Base-by-base conservation (phyloP, 1,140 invertebrate species). In the Drosophila yakuba region DNA sequence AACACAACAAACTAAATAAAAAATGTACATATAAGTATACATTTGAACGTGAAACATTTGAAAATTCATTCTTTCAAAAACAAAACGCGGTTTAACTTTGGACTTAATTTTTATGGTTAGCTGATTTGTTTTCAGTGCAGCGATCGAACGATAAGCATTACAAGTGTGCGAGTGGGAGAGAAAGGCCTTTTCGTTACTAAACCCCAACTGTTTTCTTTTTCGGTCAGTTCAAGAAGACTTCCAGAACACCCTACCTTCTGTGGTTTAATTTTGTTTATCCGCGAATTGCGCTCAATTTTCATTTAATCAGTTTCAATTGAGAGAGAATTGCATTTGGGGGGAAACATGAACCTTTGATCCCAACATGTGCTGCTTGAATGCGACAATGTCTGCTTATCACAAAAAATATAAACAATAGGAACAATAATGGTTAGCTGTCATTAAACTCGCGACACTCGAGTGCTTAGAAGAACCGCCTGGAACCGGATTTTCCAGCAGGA, bases 141-240 rank as follows among this genome's bases (percentile, higher is more conserved):
- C 41, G 74, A 82, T 82, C 79, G 48, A 60, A 60, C 69, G 79
- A 82, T 79, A 77, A 55, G 47, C 57, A 77, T 67, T 79, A 79
- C 76, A 60, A 60, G 58, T 59, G 38, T 39, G 55, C 20, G 23
- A 48, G 67, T 50, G 14, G 3, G 32, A 48, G 45, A 44, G 32
- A 38, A 25, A 39, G 35, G 35, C 51, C 12, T 51, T 20, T 41
- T 17, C 51, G 47, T 14, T 52, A 44, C 41, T 35, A 39, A 4
- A 25, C 25, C 23, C 56, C 41, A 68, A 73, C 25, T 28, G 6
- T 52, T 47, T 71, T 32, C 32, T 14, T 32, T 50, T 44, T 20
- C 36, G 23, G 43, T 41, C 1, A 23, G 35, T 12, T 15, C 12
- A n/a, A 36, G 35, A 38, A 66, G 68, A 71, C 68, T 50, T 6